Base-by-base conservation (phyloP, 2,888 invertebrate genomes). In the Isotomurus palustris region DNA sequence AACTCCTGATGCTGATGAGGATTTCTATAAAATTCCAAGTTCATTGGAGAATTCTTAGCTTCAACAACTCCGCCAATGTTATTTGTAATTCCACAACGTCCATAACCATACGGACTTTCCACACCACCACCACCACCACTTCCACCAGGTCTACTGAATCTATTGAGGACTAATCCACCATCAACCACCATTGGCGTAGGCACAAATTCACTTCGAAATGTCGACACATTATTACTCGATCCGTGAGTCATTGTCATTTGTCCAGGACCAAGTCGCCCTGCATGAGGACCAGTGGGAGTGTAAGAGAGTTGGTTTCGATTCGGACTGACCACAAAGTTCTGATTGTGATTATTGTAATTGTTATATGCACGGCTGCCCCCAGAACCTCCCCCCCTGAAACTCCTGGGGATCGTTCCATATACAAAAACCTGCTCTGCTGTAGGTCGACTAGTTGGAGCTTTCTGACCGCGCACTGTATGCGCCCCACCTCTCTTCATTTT, bases 21-120 rank as follows among this genome's bases (percentile, higher is more conserved):
- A 25, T n/a, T 12, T 50, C 50, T 50, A 19, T 50, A 50, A 50
- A 50, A 50, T n/a, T 38, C 36, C 5, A 27, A n/a, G 40, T 50
- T 50, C 50, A 50, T 50, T 50, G 40, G 38, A 12, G 8, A 12
- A 29, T 22, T 32, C 21, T 35, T 32, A 10, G 25, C 48, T 21
- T 17, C 5, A 5, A 24, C 35, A 14, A 24, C 17, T 28, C 28
- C 27, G 4, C 19, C 19, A n/a, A n/a, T n/a, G n/a, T n/a, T n/a
- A 47, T 28, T 47, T 40, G 40, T 19, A 6, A 17, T 6, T 10
- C 10, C 17, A 10, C 14, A 14, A 14, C 32, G 32, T 10, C 8
- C 8, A n/a, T n/a, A n/a, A n/a, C n/a, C n/a, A n/a, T n/a, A n/a
- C n/a, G n/a, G n/a, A n/a, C n/a, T n/a, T n/a, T n/a, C n/a, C n/a